phyloP scores from a whole-genome alignment of 2,113 vertebrate species.

The Corydoras sp. region DNA sequence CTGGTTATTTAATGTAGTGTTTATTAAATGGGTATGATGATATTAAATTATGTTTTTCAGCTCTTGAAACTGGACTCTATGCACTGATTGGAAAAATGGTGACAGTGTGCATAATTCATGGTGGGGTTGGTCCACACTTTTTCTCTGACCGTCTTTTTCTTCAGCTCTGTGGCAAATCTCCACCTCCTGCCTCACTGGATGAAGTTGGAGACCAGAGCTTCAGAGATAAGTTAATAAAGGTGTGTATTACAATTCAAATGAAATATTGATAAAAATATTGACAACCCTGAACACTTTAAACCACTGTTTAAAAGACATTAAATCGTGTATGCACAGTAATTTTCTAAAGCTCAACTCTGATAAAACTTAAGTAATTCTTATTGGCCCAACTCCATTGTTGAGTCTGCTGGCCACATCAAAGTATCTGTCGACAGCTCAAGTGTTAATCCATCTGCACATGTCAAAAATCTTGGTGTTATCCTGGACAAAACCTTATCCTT shows the following conservation, averaged over 20 bases:
- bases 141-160: conserved; percentile 3
- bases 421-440: too few relatives aligned
- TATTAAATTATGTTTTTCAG: conserved; percentile 5
- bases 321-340: too few relatives aligned
- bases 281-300: too few relatives aligned
- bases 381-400: too few relatives aligned
- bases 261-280: too few relatives aligned
- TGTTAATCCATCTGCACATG: too few relatives aligned
- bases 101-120: conserved; percentile 16
- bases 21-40: neutral
- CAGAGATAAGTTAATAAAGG: neutral
- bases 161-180: neutral
- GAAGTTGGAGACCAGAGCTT: neutral
- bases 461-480: too few relatives aligned
- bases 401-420: too few relatives aligned
- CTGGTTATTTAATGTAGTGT: neutral
- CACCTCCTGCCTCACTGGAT: conserved; percentile 2
- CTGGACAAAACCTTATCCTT: too few relatives aligned
- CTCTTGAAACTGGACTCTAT: neutral
- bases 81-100: conserved; percentile 11
- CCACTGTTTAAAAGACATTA: too few relatives aligned
- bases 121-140: conserved; percentile 20
- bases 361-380: too few relatives aligned
- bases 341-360: too few relatives aligned
- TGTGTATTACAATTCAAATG: neutral